Percentiles rank a stretch among this genome's conserved stretches.
Evolutionary conservation across 2,888 invertebrate species (phyloP).

Genomic region (Chesias legatella): DNA sequence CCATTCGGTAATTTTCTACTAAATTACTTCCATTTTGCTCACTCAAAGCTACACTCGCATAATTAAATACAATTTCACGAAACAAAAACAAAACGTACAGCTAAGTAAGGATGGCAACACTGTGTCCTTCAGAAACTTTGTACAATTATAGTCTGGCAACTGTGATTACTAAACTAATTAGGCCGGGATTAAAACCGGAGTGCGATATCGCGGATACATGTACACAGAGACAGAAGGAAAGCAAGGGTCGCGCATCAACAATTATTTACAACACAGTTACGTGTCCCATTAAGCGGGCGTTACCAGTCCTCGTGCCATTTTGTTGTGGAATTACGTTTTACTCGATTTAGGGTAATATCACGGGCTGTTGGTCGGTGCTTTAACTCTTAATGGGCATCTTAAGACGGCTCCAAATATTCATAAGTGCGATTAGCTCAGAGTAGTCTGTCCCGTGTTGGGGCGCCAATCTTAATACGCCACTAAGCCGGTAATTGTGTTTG

Average conservation of each 20-base stretch:
- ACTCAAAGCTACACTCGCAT: slow-evolving; percentile 5
- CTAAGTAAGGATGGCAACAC: slow-evolving; percentile 1
- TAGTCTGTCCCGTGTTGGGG: slow-evolving; percentile 32
- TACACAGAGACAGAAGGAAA: slow-evolving; percentile 22
- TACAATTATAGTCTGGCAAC: slow-evolving; percentile 17
- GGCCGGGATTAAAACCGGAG: slow-evolving; percentile 19
- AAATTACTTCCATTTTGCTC: neutral
- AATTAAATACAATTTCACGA: slow-evolving; percentile 8
- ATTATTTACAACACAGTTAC: slow-evolving; percentile 57
- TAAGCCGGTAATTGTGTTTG: neutral
- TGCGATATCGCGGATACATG: slow-evolving; percentile 17
- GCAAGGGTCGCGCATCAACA: slow-evolving; percentile 24
- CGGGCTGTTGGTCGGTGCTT: slow-evolving; percentile 43
- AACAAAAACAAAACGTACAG: slow-evolving; percentile 12
- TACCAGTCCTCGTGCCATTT: slow-evolving; percentile 48
- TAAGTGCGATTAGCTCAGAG: slow-evolving; percentile 26
- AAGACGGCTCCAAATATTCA: slow-evolving; percentile 33
- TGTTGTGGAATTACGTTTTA: slow-evolving; percentile 52
- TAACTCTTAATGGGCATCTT: slow-evolving; percentile 40
- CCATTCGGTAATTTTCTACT: neutral
- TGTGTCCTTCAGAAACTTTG: slow-evolving; percentile 20
- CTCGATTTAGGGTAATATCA: slow-evolving; percentile 55
- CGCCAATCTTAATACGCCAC: slow-evolving; percentile 15
- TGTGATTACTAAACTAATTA: slow-evolving; percentile 25
- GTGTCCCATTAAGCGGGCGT: slow-evolving; percentile 55